Evolutionary conservation across 2,113 vertebrate genomes (phyloP), one percentile per base, ranked within the genome.

Genomic region (Periophthalmodon schlosseri): DNA sequence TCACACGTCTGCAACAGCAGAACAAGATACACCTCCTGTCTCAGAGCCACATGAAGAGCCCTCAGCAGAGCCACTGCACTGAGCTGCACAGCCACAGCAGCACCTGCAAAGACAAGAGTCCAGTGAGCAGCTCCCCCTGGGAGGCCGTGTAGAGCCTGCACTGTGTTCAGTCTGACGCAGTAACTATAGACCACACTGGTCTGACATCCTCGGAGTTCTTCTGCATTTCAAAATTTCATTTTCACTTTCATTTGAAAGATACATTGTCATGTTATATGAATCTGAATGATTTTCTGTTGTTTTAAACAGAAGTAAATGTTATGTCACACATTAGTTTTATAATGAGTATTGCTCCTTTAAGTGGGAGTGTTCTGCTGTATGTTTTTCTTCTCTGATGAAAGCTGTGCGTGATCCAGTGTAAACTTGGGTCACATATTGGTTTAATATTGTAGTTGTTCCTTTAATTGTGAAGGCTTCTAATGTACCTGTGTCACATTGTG

Each of bases 101-200:
- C 61, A 39, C 16, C 34, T 39, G 61, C 11, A 86, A 23, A 85
- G 74, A 75, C 74, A 68, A 65, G 79, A 86, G 65, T 74, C 63
- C 52, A 64, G 72, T 63, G 15, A 75, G 54, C 58, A 73, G 63
- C 3, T 3, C 70, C 72, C 80, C 76, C 84, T 91, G 86, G 89
- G 89, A 91, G 90, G 73, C 88, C 86, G 0, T 90, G 85, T 82
- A 89, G 85, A 87, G 52, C 57, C 56, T 67, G 47, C 33, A 75
- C 24, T 8, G 21, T 11, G 33, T 36, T 39, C 36, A 39, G 36
- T 2, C 36, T 39, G 36, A 39, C 28, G 3, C 5, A 81, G 13
- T 46, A 46, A 50, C 20, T 65, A 39, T 20, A 39, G 80, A 81
- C 70, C 81, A 84, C 58, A 57, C 79, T 81, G 81, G 76, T 87